phyloP scores from a whole-genome alignment of 1,140 invertebrate species.

The Trichonephila inaurata region DNA sequence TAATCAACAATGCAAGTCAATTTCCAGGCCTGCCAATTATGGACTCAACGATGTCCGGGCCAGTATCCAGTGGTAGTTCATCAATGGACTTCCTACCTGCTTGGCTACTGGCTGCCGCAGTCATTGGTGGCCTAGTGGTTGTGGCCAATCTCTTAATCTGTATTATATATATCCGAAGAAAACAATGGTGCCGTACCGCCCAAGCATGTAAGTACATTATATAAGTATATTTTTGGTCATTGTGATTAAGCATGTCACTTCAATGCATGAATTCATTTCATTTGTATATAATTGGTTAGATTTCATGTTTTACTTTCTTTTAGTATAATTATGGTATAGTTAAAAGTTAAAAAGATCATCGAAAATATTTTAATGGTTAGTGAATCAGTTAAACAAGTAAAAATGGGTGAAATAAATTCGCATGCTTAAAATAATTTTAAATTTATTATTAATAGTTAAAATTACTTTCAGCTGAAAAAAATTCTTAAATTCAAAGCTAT shows the following conservation, averaged over 20 bases:
- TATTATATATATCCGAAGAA: slow-evolving; percentile 67
- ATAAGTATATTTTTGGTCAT: background rate
- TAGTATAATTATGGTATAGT: background rate
- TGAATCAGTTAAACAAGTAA: too few relatives aligned
- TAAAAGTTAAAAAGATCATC: background rate
- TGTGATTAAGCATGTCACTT: background rate
- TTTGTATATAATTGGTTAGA: background rate
- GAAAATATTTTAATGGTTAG: too few relatives aligned
- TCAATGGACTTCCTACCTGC: slow-evolving; percentile 60
- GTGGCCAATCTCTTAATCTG: slow-evolving; percentile 61
- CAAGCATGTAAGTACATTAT: slow-evolving; percentile 44
- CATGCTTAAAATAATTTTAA: too few relatives aligned
- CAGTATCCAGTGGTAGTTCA: slow-evolving; percentile 16
- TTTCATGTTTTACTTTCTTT: background rate
- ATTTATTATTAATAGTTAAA: too few relatives aligned
- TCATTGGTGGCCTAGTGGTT: slow-evolving; percentile 67
- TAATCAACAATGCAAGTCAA: slow-evolving; percentile 71
- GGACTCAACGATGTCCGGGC: slow-evolving; percentile 68
- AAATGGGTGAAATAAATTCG: too few relatives aligned
- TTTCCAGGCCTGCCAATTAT: slow-evolving; percentile 69
- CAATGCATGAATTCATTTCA: background rate
- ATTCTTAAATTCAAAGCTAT: too few relatives aligned
- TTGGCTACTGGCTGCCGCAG: slow-evolving; percentile 63
- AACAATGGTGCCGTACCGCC: slow-evolving; percentile 10
- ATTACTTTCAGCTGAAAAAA: too few relatives aligned